phyloP scores from a whole-genome alignment of 2,888 invertebrate genomes.

The Leucozona laternaria region DNA sequence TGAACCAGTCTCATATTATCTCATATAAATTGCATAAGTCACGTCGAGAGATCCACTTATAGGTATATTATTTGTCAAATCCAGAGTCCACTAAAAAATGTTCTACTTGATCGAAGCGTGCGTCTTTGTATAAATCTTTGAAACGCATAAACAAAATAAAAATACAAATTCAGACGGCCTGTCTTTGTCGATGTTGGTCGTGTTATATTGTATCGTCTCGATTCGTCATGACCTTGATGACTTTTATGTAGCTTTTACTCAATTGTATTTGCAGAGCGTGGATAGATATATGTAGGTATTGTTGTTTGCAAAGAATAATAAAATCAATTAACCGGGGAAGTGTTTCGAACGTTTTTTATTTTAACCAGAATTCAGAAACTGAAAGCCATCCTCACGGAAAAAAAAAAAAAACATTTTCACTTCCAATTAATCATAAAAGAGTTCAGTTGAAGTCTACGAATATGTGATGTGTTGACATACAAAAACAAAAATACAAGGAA shows the following conservation, averaged over 20 bases:
- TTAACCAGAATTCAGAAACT: not conserved
- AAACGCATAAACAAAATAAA: not conserved
- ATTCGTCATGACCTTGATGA: constrained; percentile 22
- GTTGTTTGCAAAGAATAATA: constrained; percentile 24
- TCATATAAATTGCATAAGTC: not conserved
- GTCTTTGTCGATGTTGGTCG: not conserved
- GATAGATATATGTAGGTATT: too few species aligned
- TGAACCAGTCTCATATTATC: not conserved
- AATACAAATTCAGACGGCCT: not conserved
- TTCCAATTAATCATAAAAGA: constrained; percentile 23
- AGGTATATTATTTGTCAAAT: not conserved
- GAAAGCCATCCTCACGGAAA: not conserved
- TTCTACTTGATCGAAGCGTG: not conserved
- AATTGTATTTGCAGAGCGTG: constrained; percentile 33
- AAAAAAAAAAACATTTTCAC: constrained; percentile 6
- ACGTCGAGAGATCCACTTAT: not conserved
- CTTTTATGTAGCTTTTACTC: constrained; percentile 7
- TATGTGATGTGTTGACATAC: too few species aligned
- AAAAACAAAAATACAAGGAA: constrained; percentile 17
- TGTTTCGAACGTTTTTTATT: not conserved
- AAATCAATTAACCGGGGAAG: constrained; percentile 29
- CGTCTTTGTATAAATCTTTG: not conserved
- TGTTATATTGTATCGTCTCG: not conserved
- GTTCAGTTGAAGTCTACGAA: not conserved
- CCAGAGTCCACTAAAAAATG: not conserved